Percentiles rank a stretch among this genome's conserved stretches.
phyloP scores from a whole-genome alignment of 2,113 vertebrate species.

The Menidia beryllina region DNA sequence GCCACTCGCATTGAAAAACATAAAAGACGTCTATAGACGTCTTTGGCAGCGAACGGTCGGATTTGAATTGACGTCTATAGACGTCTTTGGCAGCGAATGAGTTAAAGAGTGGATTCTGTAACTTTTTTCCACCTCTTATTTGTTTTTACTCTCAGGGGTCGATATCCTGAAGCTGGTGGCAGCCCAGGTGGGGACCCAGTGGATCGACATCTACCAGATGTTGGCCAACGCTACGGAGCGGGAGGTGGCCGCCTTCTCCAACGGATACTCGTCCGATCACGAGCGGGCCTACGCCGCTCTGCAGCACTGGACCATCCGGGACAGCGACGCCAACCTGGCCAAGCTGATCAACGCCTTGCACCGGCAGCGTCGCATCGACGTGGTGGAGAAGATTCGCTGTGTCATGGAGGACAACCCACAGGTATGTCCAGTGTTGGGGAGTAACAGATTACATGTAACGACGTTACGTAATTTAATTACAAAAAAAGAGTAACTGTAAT shows the following conservation, averaged over 20 bases:
- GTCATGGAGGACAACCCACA: conserved; percentile 95
- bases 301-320: conserved; percentile 96
- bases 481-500: too few relatives aligned
- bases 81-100: not conserved
- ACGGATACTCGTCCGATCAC: conserved; percentile 88
- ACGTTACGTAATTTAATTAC: too few relatives aligned
- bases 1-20: too few relatives aligned
- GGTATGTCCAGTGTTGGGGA: conserved; percentile 73
- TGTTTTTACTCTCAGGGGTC: conserved; percentile 83
- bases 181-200: conserved; percentile 92
- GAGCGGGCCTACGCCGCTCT: conserved; percentile 93
- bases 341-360: conserved; percentile 94
- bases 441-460: too few relatives aligned
- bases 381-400: conserved; percentile 95
- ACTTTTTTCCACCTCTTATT: not conserved
- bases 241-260: conserved; percentile 93
- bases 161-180: conserved; percentile 96
- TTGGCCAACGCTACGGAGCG: conserved; percentile 92
- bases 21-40: too few relatives aligned
- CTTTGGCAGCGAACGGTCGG: too few relatives aligned
- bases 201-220: conserved; percentile 95
- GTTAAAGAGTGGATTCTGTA: not conserved
- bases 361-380: conserved; percentile 91
- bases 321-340: conserved; percentile 93
- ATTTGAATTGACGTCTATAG: too few relatives aligned